A percentile compares a stretch with the other conserved stretches of the same genome.
These are phyloP conservation scores for Potamilus streckersoni DNA, from an alignment of 1,140 invertebrate genomes.

Conservation along the genomic window DNA sequence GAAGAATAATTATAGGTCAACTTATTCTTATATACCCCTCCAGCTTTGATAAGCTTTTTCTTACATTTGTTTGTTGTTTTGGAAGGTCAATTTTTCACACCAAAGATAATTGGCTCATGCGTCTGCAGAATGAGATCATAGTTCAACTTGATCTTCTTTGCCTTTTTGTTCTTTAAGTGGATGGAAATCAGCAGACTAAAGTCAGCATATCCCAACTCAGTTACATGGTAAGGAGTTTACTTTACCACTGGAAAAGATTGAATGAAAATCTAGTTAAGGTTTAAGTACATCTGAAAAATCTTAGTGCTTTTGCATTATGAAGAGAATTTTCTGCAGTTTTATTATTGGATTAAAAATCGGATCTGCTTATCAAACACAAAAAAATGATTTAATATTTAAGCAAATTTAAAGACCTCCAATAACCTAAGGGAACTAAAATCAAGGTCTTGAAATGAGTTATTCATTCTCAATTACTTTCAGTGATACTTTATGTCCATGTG, in stretches of 20 bases:
- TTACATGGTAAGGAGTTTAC: constrained; percentile 91
- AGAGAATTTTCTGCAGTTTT: not conserved
- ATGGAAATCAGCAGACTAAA: constrained; percentile 92
- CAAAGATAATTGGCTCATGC: constrained; percentile 76
- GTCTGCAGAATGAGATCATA: constrained; percentile 89
- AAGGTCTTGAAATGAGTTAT: too few relatives aligned
- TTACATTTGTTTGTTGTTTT: constrained; percentile 90
- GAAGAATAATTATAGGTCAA: too few relatives aligned
- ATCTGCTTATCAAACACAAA: not conserved
- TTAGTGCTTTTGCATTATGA: not conserved
- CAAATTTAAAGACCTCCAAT: too few relatives aligned
- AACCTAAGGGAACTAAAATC: too few relatives aligned
- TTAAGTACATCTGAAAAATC: not conserved
- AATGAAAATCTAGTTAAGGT: constrained; percentile 1
- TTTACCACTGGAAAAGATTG: constrained; percentile 71
- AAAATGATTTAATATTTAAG: too few relatives aligned
- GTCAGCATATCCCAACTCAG: constrained; percentile 94
- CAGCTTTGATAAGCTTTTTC: constrained; percentile 88
- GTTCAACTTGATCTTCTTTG: constrained; percentile 85
- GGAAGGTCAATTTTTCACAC: constrained; percentile 83
- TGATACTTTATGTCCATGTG: too few relatives aligned
- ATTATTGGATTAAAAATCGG: not conserved
- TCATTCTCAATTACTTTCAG: too few relatives aligned
- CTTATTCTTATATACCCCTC: constrained; percentile 74
- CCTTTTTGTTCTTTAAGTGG: constrained; percentile 92